Base-by-base conservation (phyloP, 2,113 vertebrate genomes). In the Solea solea region DNA sequence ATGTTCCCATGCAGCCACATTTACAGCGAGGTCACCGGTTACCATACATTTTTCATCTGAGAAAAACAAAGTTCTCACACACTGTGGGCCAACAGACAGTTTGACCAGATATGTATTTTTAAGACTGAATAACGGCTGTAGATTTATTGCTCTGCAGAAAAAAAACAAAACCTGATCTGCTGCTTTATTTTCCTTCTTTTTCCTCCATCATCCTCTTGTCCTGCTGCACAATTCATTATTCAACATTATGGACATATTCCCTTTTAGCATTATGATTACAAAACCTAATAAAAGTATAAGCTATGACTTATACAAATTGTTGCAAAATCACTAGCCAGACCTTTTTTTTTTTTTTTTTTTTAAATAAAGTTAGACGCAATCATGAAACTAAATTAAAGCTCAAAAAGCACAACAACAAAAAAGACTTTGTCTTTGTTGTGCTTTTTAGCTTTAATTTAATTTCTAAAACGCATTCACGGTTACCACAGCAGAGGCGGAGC, bases 31-130 rank as follows among this genome's bases (percentile, higher is more conserved):
- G 62, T 74, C 68, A 50, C 14, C 75, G 75, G 73, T 49, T 74
- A 56, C 56, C 46, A 41, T 39, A 50, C 50, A 64, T 80, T 59
- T 82, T 68, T 66, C 40, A 12, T 13, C 44, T 74, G 11, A 69
- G 68, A 59, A 70, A 74, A 65, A 65, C 48, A 6, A 13, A n/a
- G 58, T 67, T 87, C 55, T 82, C 74, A 69, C 66, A 86, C 81
- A 63, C 57, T 58, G 3, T 0, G 41, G 40, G n/a, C 41, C 59
- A 28, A 25, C n/a, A 54, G 58, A 63, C 68, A 65, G 21, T 75
- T 73, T 28, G 52, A 71, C 28, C 63, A 80, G 53, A 72, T 57
- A 39, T 10, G 11, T 28, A 34, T 65, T 61, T 79, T 64, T 51
- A 64, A 70, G 56, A 54, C 25, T 72, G 28, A 80, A 64, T 70